These are phyloP conservation scores for Lagodon rhomboides DNA, from an alignment of 2,797 vertebrate genomes.

Conservation along the genomic window DNA sequence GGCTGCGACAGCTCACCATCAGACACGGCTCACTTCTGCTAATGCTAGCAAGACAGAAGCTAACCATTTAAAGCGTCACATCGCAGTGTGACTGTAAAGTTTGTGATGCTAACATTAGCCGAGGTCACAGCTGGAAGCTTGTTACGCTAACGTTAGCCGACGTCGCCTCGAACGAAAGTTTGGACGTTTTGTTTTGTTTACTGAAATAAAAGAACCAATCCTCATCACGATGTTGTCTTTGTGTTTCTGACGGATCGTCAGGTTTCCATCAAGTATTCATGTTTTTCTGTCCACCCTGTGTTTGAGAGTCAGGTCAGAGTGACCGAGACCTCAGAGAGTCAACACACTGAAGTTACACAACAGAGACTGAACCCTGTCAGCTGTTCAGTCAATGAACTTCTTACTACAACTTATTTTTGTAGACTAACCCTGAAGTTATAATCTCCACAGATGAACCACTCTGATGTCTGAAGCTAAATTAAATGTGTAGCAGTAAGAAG, in stretches of 20 bases:
- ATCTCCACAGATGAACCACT: no score
- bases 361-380: background rate
- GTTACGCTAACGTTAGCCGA: slow-evolving; percentile 23
- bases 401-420: no score
- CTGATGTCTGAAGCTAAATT: no score
- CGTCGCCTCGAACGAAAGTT: slow-evolving; percentile 12
- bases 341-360: slow-evolving; percentile 30
- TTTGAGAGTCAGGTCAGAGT: slow-evolving; percentile 45
- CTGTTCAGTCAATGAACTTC: no score
- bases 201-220: slow-evolving; percentile 73
- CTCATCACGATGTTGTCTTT: background rate
- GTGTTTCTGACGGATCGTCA: background rate
- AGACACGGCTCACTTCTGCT: background rate
- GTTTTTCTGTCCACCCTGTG: background rate
- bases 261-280: background rate
- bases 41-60: slow-evolving; percentile 16
- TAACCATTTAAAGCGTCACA: background rate
- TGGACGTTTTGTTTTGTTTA: slow-evolving; percentile 69
- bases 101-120: slow-evolving; percentile 23
- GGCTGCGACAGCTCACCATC: slow-evolving; percentile 20
- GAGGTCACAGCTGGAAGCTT: background rate
- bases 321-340: slow-evolving; percentile 51
- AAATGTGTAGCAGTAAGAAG: no score
- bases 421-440: no score
- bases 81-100: background rate